Base-by-base conservation (phyloP, 2,888 invertebrate genomes). In the Melieria picta region DNA sequence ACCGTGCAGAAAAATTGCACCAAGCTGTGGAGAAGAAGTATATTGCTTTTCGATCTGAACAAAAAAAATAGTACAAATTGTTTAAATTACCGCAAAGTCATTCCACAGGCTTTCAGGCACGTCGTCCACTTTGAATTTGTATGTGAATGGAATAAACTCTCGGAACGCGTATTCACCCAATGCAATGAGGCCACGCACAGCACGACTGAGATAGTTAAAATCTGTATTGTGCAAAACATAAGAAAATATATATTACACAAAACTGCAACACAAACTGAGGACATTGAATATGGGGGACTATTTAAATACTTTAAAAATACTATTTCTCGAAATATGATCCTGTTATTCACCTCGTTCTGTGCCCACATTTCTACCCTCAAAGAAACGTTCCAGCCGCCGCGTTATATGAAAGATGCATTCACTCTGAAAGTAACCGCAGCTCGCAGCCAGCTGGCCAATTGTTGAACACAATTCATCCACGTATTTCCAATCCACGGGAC, bases 151-250 rank as follows among this genome's bases (percentile, higher is more conserved):
- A 72, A 85, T 84, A 63, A 87, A 82, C 74, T 87, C 86, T 0
- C 87, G 79, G 60, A 86, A 85, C 2, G 86, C 86, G 65, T 81
- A 84, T 71, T 87, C 87, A 0, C 87, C 87, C 13, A 87, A 47
- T 3, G 83, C 80, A 43, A 84, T 80, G 0, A 87, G 77, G 9
- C 84, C 86, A 0, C 84, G 79, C 7, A 84, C 72, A 4, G 82
- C 80, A 4, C 87, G 80, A 67, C 84, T 84, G 9, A 87, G 77
- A 68, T 83, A 85, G 67, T 82, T 81, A 57, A 80, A 86, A 75
- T 87, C 87, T 87, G 46, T 5, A 70, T 75, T 50, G 30, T 30
- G 30, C 30, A 30, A 30, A 30, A 30, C 30, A 30, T 30, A 30
- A 30, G 30, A 30, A 30, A 30, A 30, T 30, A 30, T 30, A 30